These are phyloP conservation scores for Ephialtes manifestator DNA, from an alignment of 2,888 invertebrate genomes.

Conservation along the genomic window DNA sequence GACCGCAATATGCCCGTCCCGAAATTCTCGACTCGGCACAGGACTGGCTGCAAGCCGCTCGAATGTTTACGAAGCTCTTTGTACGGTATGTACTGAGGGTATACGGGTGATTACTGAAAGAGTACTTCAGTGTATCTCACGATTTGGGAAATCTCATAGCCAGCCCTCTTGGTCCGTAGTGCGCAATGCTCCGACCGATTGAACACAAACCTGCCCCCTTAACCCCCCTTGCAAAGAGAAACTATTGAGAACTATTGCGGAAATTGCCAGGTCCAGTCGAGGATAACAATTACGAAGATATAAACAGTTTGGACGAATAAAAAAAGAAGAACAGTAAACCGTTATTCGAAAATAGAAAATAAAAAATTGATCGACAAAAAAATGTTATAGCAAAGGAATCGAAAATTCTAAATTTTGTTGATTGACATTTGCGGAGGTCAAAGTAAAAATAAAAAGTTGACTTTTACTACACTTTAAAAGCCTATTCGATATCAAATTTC, in stretches of 20 bases:
- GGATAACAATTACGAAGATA: slow-evolving; percentile 54
- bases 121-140: slow-evolving; percentile 50
- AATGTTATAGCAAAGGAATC: too few species aligned
- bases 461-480: too few species aligned
- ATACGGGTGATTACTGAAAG: slow-evolving; percentile 29
- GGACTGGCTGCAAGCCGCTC: slow-evolving; percentile 24
- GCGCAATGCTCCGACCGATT: slow-evolving; percentile 50
- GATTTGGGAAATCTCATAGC: slow-evolving; percentile 49
- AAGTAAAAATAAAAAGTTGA: too few species aligned
- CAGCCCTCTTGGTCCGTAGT: slow-evolving; percentile 13
- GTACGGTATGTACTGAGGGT: slow-evolving; percentile 50
- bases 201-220: slow-evolving; percentile 39
- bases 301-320: slow-evolving; percentile 15
- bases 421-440: too few species aligned
- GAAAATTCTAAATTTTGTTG: too few species aligned
- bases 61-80: slow-evolving; percentile 65
- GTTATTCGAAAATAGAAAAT: background rate
- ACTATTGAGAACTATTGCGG: slow-evolving; percentile 37
- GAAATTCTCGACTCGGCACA: slow-evolving; percentile 54
- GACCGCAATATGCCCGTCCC: slow-evolving; percentile 59
- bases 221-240: slow-evolving; percentile 6
- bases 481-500: too few species aligned
- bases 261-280: slow-evolving; percentile 42
- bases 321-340: slow-evolving; percentile 25
- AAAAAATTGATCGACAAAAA: background rate